Evolutionary conservation across 2,113 vertebrate genomes (phyloP).

Genomic region (Melozone crissalis): DNA sequence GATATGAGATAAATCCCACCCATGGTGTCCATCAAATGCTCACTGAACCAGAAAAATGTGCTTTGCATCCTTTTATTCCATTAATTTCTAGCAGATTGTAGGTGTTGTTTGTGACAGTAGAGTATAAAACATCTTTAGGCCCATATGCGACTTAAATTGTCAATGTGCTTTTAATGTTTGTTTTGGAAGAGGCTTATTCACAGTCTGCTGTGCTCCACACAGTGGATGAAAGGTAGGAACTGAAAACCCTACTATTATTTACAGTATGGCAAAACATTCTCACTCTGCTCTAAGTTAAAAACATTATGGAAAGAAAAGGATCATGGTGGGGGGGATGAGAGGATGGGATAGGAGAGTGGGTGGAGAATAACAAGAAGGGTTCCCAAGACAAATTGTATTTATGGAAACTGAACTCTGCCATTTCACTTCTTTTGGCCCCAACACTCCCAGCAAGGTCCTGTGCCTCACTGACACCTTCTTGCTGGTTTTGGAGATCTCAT

Average conservation of each 20-base stretch:
- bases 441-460: not conserved
- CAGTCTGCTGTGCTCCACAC: not conserved
- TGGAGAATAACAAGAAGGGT: not conserved
- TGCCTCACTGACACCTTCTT: not conserved
- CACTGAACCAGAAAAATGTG: not conserved
- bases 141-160: not conserved
- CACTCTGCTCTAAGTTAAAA: not conserved
- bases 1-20: not conserved
- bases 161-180: not conserved
- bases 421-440: not conserved
- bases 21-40: not conserved
- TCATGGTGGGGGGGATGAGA: fast-evolving
- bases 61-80: not conserved
- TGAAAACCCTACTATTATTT: not conserved
- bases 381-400: not conserved
- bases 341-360: not conserved
- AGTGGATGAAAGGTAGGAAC: not conserved
- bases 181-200: not conserved
- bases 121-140: not conserved
- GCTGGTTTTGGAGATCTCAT: not conserved
- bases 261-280: not conserved
- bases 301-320: not conserved
- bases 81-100: constrained; percentile 12
- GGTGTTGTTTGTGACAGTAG: not conserved
- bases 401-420: not conserved